These are phyloP conservation scores for Tribolium madens DNA, from an alignment of 1,140 invertebrate species.

Conservation along the genomic window DNA sequence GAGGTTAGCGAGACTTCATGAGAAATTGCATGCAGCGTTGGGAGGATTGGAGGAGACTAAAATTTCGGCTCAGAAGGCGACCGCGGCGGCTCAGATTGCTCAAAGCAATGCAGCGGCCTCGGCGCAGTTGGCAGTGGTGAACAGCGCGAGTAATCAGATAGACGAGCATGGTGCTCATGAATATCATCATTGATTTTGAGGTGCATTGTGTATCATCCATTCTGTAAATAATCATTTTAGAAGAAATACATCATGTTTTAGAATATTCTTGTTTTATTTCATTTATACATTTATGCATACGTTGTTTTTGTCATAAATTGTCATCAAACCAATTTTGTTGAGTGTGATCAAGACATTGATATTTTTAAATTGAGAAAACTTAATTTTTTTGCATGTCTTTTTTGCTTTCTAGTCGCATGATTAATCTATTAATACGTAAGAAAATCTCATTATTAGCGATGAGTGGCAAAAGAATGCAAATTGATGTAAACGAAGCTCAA, in stretches of 20 bases:
- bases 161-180: constrained; percentile 3
- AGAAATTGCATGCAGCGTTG: constrained; percentile 69
- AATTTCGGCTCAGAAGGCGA: constrained; percentile 66
- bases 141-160: constrained; percentile 45
- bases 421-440: no score
- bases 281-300: no score
- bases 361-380: no score
- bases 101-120: constrained; percentile 71
- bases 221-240: constrained; percentile 19
- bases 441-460: no score
- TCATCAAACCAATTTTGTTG: no score
- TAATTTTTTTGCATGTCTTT: not conserved
- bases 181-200: not conserved
- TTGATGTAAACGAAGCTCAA: not conserved
- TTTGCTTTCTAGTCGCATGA: no score
- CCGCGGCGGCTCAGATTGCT: constrained; percentile 56
- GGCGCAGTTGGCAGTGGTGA: constrained; percentile 66
- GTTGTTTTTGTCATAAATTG: no score
- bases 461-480: not conserved
- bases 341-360: no score
- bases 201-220: not conserved
- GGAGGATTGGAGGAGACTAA: constrained; percentile 69
- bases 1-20: constrained; percentile 67
- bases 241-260: not conserved
- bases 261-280: no score